Evolutionary conservation across 2,113 vertebrate genomes (phyloP).

Genomic region (Galemys pyrenaicus): DNA sequence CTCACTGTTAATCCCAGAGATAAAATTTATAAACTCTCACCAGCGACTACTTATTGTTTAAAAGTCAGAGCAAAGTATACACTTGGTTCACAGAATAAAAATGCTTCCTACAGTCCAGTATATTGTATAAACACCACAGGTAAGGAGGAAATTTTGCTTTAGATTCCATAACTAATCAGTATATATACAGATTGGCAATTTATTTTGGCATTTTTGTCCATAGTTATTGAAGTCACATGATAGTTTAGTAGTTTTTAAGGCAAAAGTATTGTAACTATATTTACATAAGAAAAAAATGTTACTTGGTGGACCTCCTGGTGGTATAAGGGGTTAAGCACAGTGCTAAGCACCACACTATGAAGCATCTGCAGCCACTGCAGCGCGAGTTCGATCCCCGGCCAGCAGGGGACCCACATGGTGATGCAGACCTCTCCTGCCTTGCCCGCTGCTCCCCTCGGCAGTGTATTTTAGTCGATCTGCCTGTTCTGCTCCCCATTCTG

Average conservation of each 20-base stretch:
- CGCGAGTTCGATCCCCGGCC: too few relatives aligned
- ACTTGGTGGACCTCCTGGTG: too few relatives aligned
- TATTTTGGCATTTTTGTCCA: neutral
- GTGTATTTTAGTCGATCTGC: too few relatives aligned
- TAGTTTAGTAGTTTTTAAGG: neutral
- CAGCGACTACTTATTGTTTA: constrained; percentile 84
- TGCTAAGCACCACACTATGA: too few relatives aligned
- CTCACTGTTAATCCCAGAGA: neutral
- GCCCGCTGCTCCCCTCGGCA: too few relatives aligned
- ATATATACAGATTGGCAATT: accelerated
- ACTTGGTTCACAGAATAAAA: accelerated
- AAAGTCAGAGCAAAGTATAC: constrained; percentile 74
- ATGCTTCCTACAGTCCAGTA: constrained; percentile 70
- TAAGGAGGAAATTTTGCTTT: constrained; percentile 36
- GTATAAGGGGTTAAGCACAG: too few relatives aligned
- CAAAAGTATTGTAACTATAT: neutral
- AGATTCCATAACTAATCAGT: neutral
- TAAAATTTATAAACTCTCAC: constrained; percentile 72
- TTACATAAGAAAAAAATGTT: neutral
- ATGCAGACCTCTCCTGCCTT: too few relatives aligned
- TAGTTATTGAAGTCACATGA: neutral
- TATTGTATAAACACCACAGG: constrained; percentile 82
- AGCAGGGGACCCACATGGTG: too few relatives aligned
- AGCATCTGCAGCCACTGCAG: too few relatives aligned
- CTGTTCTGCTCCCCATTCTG: too few relatives aligned